Base-by-base conservation (phyloP, 2,113 vertebrate species). In the Arizona elegans region DNA sequence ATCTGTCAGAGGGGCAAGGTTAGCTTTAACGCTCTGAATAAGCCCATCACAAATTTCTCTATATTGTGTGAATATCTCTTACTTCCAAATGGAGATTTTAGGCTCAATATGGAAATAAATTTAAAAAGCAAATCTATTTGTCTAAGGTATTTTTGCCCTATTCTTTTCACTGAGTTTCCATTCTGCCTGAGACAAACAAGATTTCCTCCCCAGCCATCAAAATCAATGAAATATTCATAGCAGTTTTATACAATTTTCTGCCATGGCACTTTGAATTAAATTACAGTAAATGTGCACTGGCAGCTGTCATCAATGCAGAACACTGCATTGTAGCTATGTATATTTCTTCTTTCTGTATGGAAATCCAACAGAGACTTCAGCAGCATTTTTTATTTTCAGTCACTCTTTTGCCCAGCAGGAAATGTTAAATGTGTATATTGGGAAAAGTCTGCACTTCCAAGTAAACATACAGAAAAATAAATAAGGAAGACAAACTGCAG, bases 161-260 rank as follows among this genome's bases (percentile, higher is more conserved):
- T 8, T 86, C 47, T 58, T 62, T 29, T 8, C n/a, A 15, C 52
- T 10, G 3, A n/a, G 7, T 59, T 90, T 86, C 43, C 70, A 87
- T 90, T 90, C 47, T 90, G 75, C 75, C 54, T 90, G 92, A 90
- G 89, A 86, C 62, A 93, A 70, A 87, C 92, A 93, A 90, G 88
- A 65, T 65, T 90, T 56, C 92, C 81, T 93, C 56, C 55, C 56
- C n/a, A 81, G 56, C 92, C 81, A 53, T 90, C 47, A 47, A 86
- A 90, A 65, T 93, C 88, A 87, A 90, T 93, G 89, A 87, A 90
- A 90, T 90, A 93, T 93, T 90, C 81, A 86, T 81, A 90, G 92
- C 54, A 62, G 33, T 87, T 93, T 87, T 90, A 50, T 81, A 92
- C 59, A 92, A n/a, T 88, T 53, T 92, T 92, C 70, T 89, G 50